These are phyloP conservation scores for Polylopha cassiicola DNA, from an alignment of 2,888 invertebrate species.

Conservation along the genomic window DNA sequence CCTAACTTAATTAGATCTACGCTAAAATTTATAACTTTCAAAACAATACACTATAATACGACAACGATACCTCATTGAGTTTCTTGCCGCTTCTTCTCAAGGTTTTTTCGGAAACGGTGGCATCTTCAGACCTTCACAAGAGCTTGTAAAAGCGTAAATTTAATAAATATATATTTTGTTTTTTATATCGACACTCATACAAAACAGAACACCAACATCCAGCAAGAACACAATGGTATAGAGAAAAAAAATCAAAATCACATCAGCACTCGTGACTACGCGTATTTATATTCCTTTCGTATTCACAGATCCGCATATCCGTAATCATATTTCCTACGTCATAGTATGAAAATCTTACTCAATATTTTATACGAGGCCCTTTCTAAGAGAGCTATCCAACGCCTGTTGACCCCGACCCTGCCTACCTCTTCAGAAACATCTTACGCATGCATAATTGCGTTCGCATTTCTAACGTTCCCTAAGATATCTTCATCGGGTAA, in stretches of 20 bases:
- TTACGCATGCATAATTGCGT: conserved; percentile 57
- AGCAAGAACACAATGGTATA: too few species aligned
- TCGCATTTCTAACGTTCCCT: conserved; percentile 38
- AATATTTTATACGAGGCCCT: conserved; percentile 48
- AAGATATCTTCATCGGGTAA: conserved; percentile 17
- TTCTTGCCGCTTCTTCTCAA: too few species aligned
- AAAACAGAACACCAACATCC: too few species aligned
- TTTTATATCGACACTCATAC: too few species aligned
- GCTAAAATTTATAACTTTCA: too few species aligned
- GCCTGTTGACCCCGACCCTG: conserved; percentile 61
- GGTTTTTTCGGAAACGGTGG: too few species aligned
- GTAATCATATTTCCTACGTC: conserved; percentile 17
- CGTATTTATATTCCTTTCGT: conserved; percentile 14
- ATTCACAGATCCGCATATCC: conserved; percentile 20
- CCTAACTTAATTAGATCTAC: too few species aligned
- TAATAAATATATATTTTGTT: too few species aligned
- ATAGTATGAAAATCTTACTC: conserved; percentile 30
- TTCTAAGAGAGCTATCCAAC: conserved; percentile 48
- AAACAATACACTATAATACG: too few species aligned
- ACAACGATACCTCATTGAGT: too few species aligned
- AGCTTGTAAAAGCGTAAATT: too few species aligned
- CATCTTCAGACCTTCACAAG: too few species aligned
- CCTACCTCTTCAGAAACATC: conserved; percentile 47
- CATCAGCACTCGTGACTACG: conserved; percentile 12
- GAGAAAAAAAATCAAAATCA: conserved; percentile 10